Evolutionary conservation across 2,113 vertebrate species (phyloP), one percentile per base, ranked within the genome.

Genomic region (Serilophus lunatus): DNA sequence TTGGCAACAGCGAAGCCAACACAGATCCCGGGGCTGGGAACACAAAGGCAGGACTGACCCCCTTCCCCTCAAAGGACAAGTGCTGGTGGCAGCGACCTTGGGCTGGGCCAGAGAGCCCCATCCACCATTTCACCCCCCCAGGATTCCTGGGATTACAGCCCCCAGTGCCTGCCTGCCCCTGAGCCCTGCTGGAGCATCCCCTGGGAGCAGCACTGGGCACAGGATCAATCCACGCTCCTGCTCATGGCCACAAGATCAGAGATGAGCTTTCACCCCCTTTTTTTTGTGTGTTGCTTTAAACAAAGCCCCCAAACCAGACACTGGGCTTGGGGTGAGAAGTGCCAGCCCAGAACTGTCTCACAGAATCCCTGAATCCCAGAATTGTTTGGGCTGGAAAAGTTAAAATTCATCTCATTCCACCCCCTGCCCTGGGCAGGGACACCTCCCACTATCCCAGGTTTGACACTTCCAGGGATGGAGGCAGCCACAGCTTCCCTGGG

Each of bases 101-200:
- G 35, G 1, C 22, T 3, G 14, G 60, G 68, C n/a, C n/a, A n/a
- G 19, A 12, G 9, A 0, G 18, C n/a, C 69, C 45, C 31, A 50
- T 1, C 22, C 83, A 19, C 28, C n/a, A 47, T 47, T 16, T 12
- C n/a, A 38, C 9, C 8, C 13, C 26, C 38, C 12, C 7, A 44
- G 53, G 31, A 14, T 40, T 14, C 15, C 51, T 42, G 78, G 53
- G 60, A 5, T 26, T 22, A 38, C 13, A 9, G 35, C 15, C 35
- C 45, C 63, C 2, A 7, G 44, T 45, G 44, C 44, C 44, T 45
- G 18, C 18, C 18, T 44, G 42, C 42, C 42, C 17, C 44, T 45
- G 44, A 45, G 18, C 44, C 42, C 42, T 44, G 42, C 42, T 44
- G 15, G 15, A n/a, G 3, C 42, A 6, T 7, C 53, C 38, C 66